Evolutionary conservation across 2,113 vertebrate species (phyloP).

Genomic region (Rousettus leschenaultii): DNA sequence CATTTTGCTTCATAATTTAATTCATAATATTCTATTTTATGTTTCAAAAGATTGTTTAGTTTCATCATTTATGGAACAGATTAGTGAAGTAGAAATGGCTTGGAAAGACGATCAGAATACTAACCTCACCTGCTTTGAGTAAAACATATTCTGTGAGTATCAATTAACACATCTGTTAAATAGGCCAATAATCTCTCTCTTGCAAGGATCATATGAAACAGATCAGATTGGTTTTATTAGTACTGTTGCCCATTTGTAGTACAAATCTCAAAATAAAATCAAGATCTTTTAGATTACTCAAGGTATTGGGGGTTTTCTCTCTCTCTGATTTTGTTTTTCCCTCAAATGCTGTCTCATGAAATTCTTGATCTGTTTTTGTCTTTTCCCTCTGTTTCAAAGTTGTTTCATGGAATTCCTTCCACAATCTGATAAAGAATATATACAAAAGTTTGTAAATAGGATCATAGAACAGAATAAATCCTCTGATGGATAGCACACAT

Average conservation of each 20-base stretch:
- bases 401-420: constrained; percentile 8
- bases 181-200: neutral
- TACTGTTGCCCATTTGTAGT: neutral
- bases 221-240: constrained; percentile 20
- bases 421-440: constrained; percentile 32
- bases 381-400: neutral
- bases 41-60: neutral
- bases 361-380: neutral
- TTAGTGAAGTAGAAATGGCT: neutral
- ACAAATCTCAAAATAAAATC: constrained; percentile 11
- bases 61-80: neutral
- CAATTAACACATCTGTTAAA: neutral
- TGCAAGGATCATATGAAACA: constrained; percentile 4
- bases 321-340: neutral
- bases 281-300: neutral
- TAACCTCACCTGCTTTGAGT: neutral
- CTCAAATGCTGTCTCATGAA: constrained; percentile 26
- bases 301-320: neutral
- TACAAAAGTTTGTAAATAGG: neutral
- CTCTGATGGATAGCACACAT: neutral
- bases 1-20: constrained; percentile 12
- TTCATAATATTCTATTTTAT: neutral
- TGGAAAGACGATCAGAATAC: neutral
- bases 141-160: neutral
- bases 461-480: neutral